Evolutionary conservation across 2,888 invertebrate species (phyloP).

Genomic region (Onchidella celtica): DNA sequence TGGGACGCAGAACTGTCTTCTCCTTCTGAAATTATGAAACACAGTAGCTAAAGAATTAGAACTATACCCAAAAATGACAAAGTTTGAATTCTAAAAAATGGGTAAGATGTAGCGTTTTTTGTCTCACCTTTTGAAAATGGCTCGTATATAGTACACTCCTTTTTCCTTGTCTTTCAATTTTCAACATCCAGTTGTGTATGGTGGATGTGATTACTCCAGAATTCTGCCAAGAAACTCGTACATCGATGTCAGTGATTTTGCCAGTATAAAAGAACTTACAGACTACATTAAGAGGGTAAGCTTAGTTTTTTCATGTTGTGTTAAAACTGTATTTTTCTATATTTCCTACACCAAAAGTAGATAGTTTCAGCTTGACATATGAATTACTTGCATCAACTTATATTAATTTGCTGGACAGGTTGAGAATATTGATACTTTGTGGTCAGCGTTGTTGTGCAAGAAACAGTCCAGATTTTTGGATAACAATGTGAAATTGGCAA

Average conservation of each 20-base stretch:
- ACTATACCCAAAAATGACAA: no score
- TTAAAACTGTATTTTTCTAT: background rate
- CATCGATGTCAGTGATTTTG: background rate
- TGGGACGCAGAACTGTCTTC: no score
- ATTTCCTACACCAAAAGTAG: background rate
- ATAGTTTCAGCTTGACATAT: background rate
- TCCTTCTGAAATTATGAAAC: no score
- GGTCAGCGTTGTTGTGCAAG: no score
- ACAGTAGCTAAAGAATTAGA: no score
- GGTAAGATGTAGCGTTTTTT: no score
- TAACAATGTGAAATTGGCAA: no score
- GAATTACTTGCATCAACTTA: background rate
- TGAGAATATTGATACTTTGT: no score
- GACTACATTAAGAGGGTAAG: constrained; percentile 9
- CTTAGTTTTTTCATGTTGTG: background rate
- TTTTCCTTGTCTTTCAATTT: background rate
- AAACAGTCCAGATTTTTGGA: no score
- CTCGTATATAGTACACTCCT: no score
- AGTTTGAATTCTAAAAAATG: no score
- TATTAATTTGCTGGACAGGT: background rate
- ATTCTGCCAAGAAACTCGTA: background rate
- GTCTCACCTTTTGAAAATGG: no score
- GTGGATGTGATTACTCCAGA: background rate
- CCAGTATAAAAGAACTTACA: background rate
- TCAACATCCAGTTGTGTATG: background rate